Evolutionary conservation across 2,113 vertebrate species (phyloP), one percentile per base, ranked within the genome.

Genomic region (Heteronetta atricapilla): DNA sequence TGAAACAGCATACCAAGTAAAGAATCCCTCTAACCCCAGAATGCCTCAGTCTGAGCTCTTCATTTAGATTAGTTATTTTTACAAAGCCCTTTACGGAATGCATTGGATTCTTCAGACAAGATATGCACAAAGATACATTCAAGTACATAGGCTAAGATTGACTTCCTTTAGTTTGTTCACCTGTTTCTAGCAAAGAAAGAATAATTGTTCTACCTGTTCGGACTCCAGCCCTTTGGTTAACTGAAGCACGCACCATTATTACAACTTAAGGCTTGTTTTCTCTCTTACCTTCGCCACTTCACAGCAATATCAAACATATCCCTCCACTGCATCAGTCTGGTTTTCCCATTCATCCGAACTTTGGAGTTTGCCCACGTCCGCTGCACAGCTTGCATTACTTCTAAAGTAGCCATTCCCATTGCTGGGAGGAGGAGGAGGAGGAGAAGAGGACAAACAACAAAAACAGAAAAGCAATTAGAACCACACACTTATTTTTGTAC

Each of bases 241-340:
- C 28, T 38, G 44, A 64, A 82, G n/a, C 19, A 86, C 19, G 7
- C 16, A 14, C 23, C 16, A 25, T 44, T 60, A 66, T 58, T 33
- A 78, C 5, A 82, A 74, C 10, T 50, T 8, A 34, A 78, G 44
- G 5, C n/a, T 67, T 46, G 10, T 7, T 53, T 13, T 10, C 28
- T 48, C 23, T 82, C 29, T 56, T 38, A 99, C 99, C 99, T 99
- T 97, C 99, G 98, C 99, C 99, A 99, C 95, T 99, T 99, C 17
- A 99, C 99, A 2, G 99, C 99, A 60, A 99, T 98, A 92, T 99
- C 99, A 81, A 99, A 99, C 99, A 99, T 99, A 97, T 99, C 99
- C 94, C 99, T 98, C 99, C 99, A 99, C 96, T 99, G 99, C 99
- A 99, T 99, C 93, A 99, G 98, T 79, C 99, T 98, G 13, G 99